Base-by-base conservation (phyloP, 2,797 vertebrate species). In the Anabas testudineus region DNA sequence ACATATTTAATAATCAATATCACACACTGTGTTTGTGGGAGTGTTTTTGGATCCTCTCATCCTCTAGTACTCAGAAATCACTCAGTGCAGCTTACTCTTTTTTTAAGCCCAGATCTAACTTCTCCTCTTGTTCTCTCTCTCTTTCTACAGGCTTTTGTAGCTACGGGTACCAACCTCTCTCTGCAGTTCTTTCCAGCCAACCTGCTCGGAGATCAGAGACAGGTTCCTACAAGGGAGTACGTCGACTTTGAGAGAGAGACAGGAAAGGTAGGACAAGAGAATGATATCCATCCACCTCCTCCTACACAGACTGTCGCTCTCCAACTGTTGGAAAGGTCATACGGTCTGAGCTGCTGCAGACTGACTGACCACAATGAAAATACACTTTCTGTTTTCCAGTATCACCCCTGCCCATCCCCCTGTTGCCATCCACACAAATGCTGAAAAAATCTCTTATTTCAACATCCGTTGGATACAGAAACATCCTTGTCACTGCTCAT, bases 131-230 rank as follows among this genome's bases (percentile, higher is more conserved):
- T 16, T 54, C 28, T 22, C 36, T 54, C n/a, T 55, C 15, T 58
- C 15, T 94, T 94, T 93, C 92, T 94, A 87, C 96, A 99, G 98
- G 98, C 98, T 93, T 99, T 99, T 92, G 98, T 99, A 91, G 98
- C 98, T 74, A 99, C 97, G 86, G 98, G 98, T 92, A 99, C 98
- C 95, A 99, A 99, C 95, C 96, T 99, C 90, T 99, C 98, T 75
- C 97, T 99, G 90, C 98, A 99, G 97, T 99, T 99, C 95, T 99
- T 99, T 92, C 97, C 98, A 76, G 97, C 98, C 92, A 99, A 96
- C 93, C 95, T 96, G 92, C 98, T 98, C 65, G 97, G 97, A 75
- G 98, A 99, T 78, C 97, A 98, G 91, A 94, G 98, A 51, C 98
- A 99, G 91, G 95, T 96, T 88, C 98, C 98, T 24, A 97, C 96